Percentiles rank a stretch among this genome's conserved stretches.
These are phyloP conservation scores for Tuberolachnus salignus DNA, from an alignment of 2,888 invertebrate genomes.

Conservation along the genomic window DNA sequence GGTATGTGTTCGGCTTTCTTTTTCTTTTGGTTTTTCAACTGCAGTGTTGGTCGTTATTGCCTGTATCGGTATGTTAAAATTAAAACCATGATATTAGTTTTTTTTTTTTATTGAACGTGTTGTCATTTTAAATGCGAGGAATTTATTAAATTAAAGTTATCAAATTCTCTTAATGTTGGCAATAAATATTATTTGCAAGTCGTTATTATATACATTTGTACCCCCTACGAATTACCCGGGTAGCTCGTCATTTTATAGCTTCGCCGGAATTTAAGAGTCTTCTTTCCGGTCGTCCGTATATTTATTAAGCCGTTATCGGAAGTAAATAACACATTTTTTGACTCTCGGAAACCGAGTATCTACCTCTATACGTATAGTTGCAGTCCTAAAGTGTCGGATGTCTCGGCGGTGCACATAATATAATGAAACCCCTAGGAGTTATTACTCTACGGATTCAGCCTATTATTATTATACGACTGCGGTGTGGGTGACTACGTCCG, in stretches of 20 bases:
- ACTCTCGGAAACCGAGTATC: slow-evolving; percentile 35
- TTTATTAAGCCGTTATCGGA: slow-evolving; percentile 28
- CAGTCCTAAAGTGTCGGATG: slow-evolving; percentile 49
- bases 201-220: neutral
- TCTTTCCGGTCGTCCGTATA: slow-evolving; percentile 33
- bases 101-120: neutral
- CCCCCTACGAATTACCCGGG: slow-evolving; percentile 11
- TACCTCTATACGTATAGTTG: neutral
- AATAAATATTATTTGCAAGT: slow-evolving; percentile 27
- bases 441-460: slow-evolving; percentile 47
- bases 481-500: slow-evolving; percentile 27
- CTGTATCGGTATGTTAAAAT: too few species aligned
- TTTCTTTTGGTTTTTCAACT: too few species aligned
- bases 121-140: neutral
- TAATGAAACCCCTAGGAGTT: slow-evolving; percentile 51
- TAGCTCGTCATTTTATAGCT: slow-evolving; percentile 39
- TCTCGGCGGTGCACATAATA: slow-evolving; percentile 7
- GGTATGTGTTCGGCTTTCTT: too few species aligned
- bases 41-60: too few species aligned
- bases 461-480: slow-evolving; percentile 41
- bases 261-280: slow-evolving; percentile 51
- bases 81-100: neutral
- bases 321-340: slow-evolving; percentile 49
- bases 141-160: slow-evolving; percentile 15
- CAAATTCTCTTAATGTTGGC: neutral